A percentile compares a stretch with the other conserved stretches of the same genome.
These are phyloP conservation scores for Caenorhabditis sp. DNA, from an alignment of 2,888 invertebrate genomes.

Conservation along the genomic window DNA sequence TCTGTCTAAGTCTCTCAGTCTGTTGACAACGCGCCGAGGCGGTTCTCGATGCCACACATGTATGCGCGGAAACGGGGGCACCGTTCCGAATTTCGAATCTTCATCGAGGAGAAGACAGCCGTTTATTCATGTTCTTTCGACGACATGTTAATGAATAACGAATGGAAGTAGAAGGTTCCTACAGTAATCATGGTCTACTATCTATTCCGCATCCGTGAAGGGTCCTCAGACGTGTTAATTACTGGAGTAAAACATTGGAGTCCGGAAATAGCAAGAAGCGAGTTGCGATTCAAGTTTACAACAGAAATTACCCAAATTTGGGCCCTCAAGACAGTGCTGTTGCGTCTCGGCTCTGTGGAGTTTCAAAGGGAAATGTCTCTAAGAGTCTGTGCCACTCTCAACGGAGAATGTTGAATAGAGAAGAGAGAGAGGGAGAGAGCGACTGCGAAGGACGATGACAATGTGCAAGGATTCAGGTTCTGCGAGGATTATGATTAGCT, in stretches of 20 bases:
- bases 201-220: too few relatives aligned
- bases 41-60: constrained; percentile 20
- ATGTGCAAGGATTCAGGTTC: constrained; percentile 58
- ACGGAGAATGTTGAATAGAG: constrained; percentile 34
- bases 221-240: too few relatives aligned
- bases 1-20: constrained; percentile 44
- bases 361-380: constrained; percentile 13
- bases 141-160: neutral
- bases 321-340: constrained; percentile 28
- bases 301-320: constrained; percentile 54
- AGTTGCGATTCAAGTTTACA: constrained; percentile 29
- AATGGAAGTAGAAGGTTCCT: neutral
- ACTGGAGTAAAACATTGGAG: too few relatives aligned
- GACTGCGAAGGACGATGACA: constrained; percentile 40
- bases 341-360: too few relatives aligned
- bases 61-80: constrained; percentile 23
- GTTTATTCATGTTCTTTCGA: neutral
- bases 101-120: neutral
- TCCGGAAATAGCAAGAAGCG: neutral
- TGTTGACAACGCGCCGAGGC: constrained; percentile 26
- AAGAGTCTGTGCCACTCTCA: constrained; percentile 26
- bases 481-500: constrained; percentile 63
- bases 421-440: too few relatives aligned
- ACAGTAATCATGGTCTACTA: too few relatives aligned
- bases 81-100: constrained; percentile 14